phyloP scores from a whole-genome alignment of 2,888 invertebrate genomes.

The Capitulum mitella region DNA sequence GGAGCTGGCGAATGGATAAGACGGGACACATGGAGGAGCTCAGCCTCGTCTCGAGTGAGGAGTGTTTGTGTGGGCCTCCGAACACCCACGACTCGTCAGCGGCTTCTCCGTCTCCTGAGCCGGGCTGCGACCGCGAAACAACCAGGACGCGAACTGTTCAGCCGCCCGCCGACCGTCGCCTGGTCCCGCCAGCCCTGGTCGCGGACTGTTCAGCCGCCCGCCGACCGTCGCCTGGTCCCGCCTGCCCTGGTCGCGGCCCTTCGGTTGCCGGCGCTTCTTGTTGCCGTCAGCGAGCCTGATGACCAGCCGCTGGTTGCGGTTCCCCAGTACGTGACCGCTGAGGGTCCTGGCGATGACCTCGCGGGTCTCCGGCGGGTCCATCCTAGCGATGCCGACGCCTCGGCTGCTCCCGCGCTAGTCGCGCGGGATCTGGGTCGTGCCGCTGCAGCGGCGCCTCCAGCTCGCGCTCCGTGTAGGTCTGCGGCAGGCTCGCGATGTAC shows the following conservation, averaged over 20 bases:
- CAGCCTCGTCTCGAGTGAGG: too few relatives aligned
- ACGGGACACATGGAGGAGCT: too few relatives aligned
- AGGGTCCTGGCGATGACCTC: conserved; percentile 91
- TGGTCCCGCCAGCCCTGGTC: background rate
- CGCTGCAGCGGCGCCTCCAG: conserved; percentile 83
- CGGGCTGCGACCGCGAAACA: too few relatives aligned
- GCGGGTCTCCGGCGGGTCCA: conserved; percentile 96
- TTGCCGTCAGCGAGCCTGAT: conserved; percentile 94
- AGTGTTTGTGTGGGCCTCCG: too few relatives aligned
- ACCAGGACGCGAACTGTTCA: too few relatives aligned
- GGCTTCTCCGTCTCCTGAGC: too few relatives aligned
- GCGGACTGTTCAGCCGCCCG: too few relatives aligned
- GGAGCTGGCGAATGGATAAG: too few relatives aligned
- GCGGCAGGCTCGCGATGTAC: conserved; percentile 96
- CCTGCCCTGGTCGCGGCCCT: too few relatives aligned
- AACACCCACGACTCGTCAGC: background rate
- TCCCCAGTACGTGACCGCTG: conserved; percentile 79
- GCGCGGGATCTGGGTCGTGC: conserved; percentile 89
- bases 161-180: background rate
- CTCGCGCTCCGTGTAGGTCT: conserved; percentile 88
- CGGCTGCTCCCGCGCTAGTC: conserved; percentile 81
- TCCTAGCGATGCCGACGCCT: conserved; percentile 72
- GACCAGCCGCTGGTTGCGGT: conserved; percentile 84
- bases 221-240: too few relatives aligned
- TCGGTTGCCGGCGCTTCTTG: conserved; percentile 35